Evolutionary conservation across 2,797 vertebrate species (phyloP).

Genomic region (Pantherophis vulpinus): DNA sequence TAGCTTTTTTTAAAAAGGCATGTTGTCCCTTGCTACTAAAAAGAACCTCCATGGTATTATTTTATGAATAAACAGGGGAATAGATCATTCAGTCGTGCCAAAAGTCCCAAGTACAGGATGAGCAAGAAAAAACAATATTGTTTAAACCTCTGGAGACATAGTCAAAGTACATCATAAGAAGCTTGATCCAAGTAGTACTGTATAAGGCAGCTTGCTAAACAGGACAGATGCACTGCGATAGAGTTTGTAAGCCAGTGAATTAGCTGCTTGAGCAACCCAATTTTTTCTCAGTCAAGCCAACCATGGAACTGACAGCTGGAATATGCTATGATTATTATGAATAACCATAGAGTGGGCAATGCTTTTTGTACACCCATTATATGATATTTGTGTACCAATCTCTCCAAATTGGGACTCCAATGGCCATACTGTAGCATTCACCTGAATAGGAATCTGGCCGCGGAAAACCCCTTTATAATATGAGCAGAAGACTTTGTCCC

Average conservation of each 20-base stretch:
- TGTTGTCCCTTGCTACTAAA: background rate
- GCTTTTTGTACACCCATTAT: background rate
- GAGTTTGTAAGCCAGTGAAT: background rate
- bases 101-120: background rate
- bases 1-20: background rate
- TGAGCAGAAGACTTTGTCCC: background rate
- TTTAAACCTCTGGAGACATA: background rate
- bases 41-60: background rate
- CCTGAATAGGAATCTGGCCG: background rate
- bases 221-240: background rate
- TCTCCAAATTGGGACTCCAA: background rate
- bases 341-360: background rate
- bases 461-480: background rate
- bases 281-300: background rate
- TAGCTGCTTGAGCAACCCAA: background rate
- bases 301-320: background rate
- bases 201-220: background rate
- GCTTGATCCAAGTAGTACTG: background rate
- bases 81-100: background rate
- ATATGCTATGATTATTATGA: background rate
- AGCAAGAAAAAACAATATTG: background rate
- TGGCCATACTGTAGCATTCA: background rate
- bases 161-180: background rate
- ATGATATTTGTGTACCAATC: background rate
- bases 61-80: background rate